Evolutionary conservation across 2,888 invertebrate genomes (phyloP), one percentile per base, ranked within the genome.

Genomic region (Anagyrus pseudococci): DNA sequence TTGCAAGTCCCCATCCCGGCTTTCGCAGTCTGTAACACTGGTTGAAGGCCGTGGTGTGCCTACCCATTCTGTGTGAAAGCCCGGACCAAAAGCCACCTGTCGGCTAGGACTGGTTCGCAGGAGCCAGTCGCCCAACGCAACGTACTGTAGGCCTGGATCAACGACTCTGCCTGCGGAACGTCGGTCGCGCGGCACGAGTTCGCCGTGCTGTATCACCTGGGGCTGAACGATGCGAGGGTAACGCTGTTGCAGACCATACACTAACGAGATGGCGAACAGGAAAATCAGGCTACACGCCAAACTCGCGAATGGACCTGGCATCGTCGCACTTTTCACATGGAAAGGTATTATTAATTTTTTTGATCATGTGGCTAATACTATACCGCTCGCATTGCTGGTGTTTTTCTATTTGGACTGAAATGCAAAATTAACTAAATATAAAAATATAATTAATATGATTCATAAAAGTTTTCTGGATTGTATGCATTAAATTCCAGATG

Each of bases 91-190:
- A n/a, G 17, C 43, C 17, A 19, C 17, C 4, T 2, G 43, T 17
- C 43, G 67, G 54, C 72, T 76, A 3, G 58, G 37, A 10, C 66
- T 29, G 4, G 73, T 75, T 49, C 67, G 70, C 17, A 76, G 22
- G 0, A 74, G 74, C 78, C 77, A 77, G 47, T 75, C 74, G 41
- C 69, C 69, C 15, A 77, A 60, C 1, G 70, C 52, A n/a, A 74
- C 69, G 40, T 66, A 56, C 37, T 70, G 53, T 17, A 63, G 53
- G 40, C 58, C n/a, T n/a, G n/a, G n/a, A n/a, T 62, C 58, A 26
- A 17, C 26, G 4, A n/a, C 22, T 0, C 54, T 49, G 2, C 54
- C 41, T 2, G 48, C 37, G 7, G 66, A 66, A 4, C 66, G 66
- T 8, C 66, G 66, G 33, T 66, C 66, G 20, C 58, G 62, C 0